Conservation (phyloP, 2,888 invertebrate species). For the Brenthis hecate region DNA sequence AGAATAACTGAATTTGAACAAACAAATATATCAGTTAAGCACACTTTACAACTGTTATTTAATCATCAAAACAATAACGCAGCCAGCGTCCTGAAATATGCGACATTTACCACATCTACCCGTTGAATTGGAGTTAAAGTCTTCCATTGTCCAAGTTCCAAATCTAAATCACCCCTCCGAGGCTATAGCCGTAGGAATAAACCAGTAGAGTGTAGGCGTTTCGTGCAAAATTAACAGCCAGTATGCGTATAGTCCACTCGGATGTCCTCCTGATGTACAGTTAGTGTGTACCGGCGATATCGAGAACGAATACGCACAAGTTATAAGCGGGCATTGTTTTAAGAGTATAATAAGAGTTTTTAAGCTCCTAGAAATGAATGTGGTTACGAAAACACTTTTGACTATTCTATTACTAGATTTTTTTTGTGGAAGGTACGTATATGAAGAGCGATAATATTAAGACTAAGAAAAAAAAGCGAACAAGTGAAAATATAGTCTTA, state of each 20-base stretch:
- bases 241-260: slow-evolving; percentile 44
- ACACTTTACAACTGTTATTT: slow-evolving; percentile 5
- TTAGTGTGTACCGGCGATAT: slow-evolving; percentile 56
- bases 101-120: slow-evolving; percentile 38
- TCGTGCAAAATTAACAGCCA: slow-evolving; percentile 65
- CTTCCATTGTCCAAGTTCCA: slow-evolving; percentile 48
- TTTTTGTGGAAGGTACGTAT: no score
- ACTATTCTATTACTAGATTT: no score
- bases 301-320: slow-evolving; percentile 32
- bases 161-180: slow-evolving; percentile 55
- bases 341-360: not conserved
- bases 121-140: slow-evolving; percentile 51
- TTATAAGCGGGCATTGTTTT: slow-evolving; percentile 12
- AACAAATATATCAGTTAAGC: not conserved
- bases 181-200: slow-evolving; percentile 55
- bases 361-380: not conserved
- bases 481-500: no score
- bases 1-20: not conserved
- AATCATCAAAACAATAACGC: slow-evolving; percentile 33
- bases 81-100: slow-evolving; percentile 25
- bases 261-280: slow-evolving; percentile 53
- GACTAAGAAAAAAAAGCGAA: no score
- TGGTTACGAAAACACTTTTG: not conserved
- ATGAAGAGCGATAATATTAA: no score
- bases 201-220: slow-evolving; percentile 61